A percentile compares a stretch with the other conserved stretches of the same genome.
phyloP scores from a whole-genome alignment of 2,113 vertebrate species.

The Peromyscus maniculatus region DNA sequence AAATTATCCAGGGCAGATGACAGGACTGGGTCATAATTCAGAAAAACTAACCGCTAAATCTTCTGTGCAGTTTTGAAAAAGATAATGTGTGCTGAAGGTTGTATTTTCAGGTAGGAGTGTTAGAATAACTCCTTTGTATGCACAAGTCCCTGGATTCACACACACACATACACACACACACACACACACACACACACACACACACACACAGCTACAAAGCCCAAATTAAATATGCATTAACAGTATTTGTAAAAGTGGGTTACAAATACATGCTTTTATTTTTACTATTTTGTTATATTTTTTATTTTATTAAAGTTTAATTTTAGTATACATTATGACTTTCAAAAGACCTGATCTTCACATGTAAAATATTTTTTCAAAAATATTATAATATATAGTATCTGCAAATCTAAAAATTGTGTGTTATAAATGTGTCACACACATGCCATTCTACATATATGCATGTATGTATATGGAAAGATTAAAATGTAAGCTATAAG shows the following conservation, averaged over 20 bases:
- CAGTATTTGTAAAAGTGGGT: background rate
- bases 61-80: background rate
- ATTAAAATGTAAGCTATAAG: constrained; percentile 29
- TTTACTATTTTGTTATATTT: background rate
- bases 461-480: background rate
- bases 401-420: background rate
- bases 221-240: background rate
- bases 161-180: too few relatives aligned
- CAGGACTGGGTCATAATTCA: background rate
- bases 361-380: constrained; percentile 30
- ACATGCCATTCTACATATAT: background rate
- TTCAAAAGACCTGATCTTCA: constrained; percentile 26
- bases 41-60: background rate
- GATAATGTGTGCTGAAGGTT: background rate
- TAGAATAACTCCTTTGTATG: background rate
- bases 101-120: background rate
- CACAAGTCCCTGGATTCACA: background rate
- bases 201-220: background rate
- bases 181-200: background rate
- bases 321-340: background rate
- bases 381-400: background rate
- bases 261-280: background rate
- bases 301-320: background rate
- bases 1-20: background rate
- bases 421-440: background rate